These are phyloP conservation scores for Halocynthia aurantium DNA, from an alignment of 23 tunicate species.

Conservation along the genomic window DNA sequence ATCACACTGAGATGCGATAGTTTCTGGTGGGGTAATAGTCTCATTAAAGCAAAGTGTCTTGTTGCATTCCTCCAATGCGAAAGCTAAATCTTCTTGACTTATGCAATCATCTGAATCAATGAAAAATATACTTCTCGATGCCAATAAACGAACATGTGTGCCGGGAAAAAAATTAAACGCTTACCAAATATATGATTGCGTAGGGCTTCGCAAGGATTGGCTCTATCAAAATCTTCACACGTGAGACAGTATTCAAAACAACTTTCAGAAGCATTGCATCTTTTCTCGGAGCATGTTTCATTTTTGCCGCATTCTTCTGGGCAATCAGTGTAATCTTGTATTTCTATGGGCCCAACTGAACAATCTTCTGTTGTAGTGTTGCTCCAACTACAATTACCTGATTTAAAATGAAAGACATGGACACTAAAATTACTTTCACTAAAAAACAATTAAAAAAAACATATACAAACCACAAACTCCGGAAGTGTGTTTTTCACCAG, in stretches of 20 bases:
- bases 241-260: constrained; percentile 23
- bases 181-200: constrained; percentile 24
- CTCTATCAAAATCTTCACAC: constrained; percentile 18
- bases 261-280: constrained; percentile 11
- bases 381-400: constrained; percentile 15
- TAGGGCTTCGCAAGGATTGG: constrained; percentile 31
- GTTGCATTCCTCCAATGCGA: constrained; percentile 13
- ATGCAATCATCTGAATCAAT: constrained; percentile 6
- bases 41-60: constrained; percentile 1
- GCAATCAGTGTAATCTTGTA: constrained; percentile 19
- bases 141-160: neutral
- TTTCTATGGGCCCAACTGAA: constrained; percentile 3
- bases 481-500: too few relatives aligned
- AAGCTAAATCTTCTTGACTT: neutral
- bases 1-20: neutral
- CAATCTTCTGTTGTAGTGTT: constrained; percentile 9
- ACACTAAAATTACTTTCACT: too few relatives aligned
- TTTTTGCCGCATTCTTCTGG: constrained; percentile 18
- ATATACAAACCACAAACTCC: too few relatives aligned
- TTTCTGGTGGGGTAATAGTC: constrained; percentile 6
- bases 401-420: neutral
- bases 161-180: neutral
- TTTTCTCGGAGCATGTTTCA: constrained; percentile 33
- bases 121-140: neutral
- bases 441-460: too few relatives aligned